Evolutionary conservation across 1,140 invertebrate genomes (phyloP).

Genomic region (Drosophila gunungcola): DNA sequence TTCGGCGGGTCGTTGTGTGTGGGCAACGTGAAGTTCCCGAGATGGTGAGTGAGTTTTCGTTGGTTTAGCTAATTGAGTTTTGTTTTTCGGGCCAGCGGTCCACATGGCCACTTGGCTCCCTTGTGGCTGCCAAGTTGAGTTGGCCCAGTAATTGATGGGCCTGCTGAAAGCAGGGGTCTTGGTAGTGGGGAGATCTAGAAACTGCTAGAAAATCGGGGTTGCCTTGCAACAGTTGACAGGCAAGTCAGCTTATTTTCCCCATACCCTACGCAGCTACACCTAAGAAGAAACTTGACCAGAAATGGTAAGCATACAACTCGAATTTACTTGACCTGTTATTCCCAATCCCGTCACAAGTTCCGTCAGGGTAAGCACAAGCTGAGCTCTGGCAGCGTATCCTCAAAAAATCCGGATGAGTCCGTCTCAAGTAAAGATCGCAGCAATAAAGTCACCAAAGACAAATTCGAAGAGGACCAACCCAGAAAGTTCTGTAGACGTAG

Average conservation of each 20-base stretch:
- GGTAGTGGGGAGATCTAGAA: constrained; percentile 56
- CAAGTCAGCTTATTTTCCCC: neutral
- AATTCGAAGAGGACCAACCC: neutral
- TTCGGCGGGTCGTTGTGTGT: constrained; percentile 31
- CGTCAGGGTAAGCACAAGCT: neutral
- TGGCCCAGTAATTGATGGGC: constrained; percentile 56
- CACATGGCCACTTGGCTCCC: constrained; percentile 65
- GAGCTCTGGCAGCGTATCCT: neutral
- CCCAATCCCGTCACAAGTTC: neutral
- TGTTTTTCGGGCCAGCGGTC: constrained; percentile 50
- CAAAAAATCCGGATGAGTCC: neutral
- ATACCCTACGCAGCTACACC: constrained; percentile 35
- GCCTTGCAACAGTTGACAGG: constrained; percentile 57
- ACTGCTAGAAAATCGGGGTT: constrained; percentile 19
- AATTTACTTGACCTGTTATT: neutral
- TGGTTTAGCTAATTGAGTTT: constrained; percentile 70
- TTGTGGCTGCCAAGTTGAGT: constrained; percentile 68
- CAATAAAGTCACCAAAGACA: neutral
- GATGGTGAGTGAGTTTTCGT: constrained; percentile 41
- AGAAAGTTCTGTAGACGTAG: too few species aligned
- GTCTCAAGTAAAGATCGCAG: neutral
- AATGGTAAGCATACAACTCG: constrained; percentile 18
- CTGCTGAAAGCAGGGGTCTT: constrained; percentile 64
- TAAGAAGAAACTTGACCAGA: constrained; percentile 3
- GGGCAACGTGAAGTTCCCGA: constrained; percentile 35